Base-by-base conservation (phyloP, 53 echinoderm and acorn worm genomes). In the Temnopleurus reevesii region DNA sequence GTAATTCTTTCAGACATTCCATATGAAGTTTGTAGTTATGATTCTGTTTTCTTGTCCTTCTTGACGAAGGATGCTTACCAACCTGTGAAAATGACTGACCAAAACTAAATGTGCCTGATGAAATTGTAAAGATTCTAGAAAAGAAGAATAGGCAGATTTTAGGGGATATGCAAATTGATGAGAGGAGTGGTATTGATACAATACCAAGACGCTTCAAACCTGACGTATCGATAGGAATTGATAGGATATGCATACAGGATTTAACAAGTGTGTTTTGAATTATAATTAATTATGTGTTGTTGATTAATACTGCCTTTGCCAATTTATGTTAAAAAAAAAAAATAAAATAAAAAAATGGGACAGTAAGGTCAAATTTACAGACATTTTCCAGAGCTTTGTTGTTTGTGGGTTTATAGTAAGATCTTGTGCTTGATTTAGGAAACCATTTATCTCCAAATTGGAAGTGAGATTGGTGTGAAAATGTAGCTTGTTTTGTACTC, bases 91-190 rank as follows among this genome's bases (percentile, higher is more conserved):
- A 28, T 13, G 5, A 29, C 17, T 83, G 83, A 83, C 83, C 83
- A 83, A 83, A 83, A 83, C 83, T 83, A 83, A 49, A 46, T 83
- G 83, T 83, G 83, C 83, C 83, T 83, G 34, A 83, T 55, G 47
- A 83, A 56, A 36, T 55, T 49, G 81, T 46, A 31, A 45, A 81
- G n/a, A 81, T 31, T 63, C 29, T 63, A 29, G 21, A 21, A 41
- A 41, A 38, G 36, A 41, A 38, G 41, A 41, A 38, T 21, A 10
- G 71, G 71, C 71, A 41, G 23, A 38, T 71, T 71, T 71, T 4
- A 1, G 71, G 71, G 43, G 1, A 12, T 29, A 23, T 71, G 71
- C 41, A 9, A 71, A 36, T 41, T 19, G 38, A 1, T 30, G 18
- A 64, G 64, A 71, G 27, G 58, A 8, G 33, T 31, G 63, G 21